Conservation (phyloP, 2,888 invertebrate genomes). For the Hylaea fasciaria region DNA sequence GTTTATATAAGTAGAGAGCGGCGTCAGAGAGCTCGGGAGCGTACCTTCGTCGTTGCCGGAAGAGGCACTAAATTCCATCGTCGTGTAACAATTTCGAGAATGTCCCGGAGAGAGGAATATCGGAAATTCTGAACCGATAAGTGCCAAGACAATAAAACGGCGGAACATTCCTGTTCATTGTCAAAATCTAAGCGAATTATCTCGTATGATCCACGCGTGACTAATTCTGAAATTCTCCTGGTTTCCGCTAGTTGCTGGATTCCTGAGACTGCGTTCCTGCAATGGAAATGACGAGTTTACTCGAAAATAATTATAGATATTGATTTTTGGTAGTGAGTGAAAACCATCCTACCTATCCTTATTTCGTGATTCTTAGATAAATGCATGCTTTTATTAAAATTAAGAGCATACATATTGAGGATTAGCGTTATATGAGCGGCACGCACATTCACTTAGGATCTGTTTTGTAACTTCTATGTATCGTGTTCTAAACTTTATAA, state of each 20-base stretch:
- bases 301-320: conserved; percentile 10
- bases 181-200: conserved; percentile 48
- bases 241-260: conserved; percentile 8
- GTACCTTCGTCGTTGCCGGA: conserved; percentile 22
- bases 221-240: conserved; percentile 19
- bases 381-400: too few species aligned
- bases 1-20: conserved; percentile 29
- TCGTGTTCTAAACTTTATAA: too few species aligned
- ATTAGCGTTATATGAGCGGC: too few species aligned
- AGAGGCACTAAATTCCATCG: conserved; percentile 39
- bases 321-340: conserved; percentile 5
- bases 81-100: conserved; percentile 41
- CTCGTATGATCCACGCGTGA: conserved; percentile 13
- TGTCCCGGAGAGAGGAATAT: conserved; percentile 33
- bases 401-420: too few species aligned
- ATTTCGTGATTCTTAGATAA: too few species aligned
- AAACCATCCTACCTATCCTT: too few species aligned
- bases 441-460: background rate
- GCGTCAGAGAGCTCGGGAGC: conserved; percentile 5
- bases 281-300: conserved; percentile 18
- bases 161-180: conserved; percentile 33
- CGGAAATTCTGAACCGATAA: conserved; percentile 35
- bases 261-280: conserved; percentile 14
- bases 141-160: conserved; percentile 27
- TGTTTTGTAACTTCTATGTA: background rate